Evolutionary conservation across 2,888 invertebrate species (phyloP), one percentile per base, ranked within the genome.

Genomic region (Neria commutata): DNA sequence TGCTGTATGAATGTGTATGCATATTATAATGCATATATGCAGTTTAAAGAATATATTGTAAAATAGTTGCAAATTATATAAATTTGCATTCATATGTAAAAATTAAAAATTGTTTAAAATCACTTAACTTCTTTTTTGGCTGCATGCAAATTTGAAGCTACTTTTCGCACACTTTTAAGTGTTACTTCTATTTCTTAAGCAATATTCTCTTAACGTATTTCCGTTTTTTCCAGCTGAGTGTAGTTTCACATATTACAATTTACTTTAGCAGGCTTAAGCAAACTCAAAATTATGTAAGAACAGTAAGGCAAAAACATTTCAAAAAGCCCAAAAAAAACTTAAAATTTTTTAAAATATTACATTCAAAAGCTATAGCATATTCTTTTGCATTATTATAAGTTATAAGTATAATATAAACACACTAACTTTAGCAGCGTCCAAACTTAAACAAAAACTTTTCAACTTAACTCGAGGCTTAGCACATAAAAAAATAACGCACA

Each of bases 101-200:
- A n/a, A n/a, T 29, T 11, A 29, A 29, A 29, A 29, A 29, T 11
- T n/a, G n/a, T n/a, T n/a, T n/a, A n/a, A 71, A 67, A 46, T 14
- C 72, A 60, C 63, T 73, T 74, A 72, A 71, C 73, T 72, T 72
- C 71, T 74, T 70, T 65, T 72, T 69, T 69, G 64, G 60, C 62
- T 64, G 60, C 37, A 54, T 62, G 57, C 50, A 29, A 51, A 24
- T 25, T 48, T 58, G 29, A 52, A 26, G 52, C 19, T 46, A 19
- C 19, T 16, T 40, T 19, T 34, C 34, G 40, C n/a, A 55, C 54
- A 56, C 54, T 24, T 19, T 21, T 51, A 17, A 49, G 19, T 45
- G 46, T 63, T 63, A 42, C n/a, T n/a, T n/a, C n/a, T n/a, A n/a
- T n/a, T n/a, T n/a, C n/a, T n/a, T n/a, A n/a, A n/a, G n/a, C n/a